Evolutionary conservation across 53 echinoderm and acorn worm genomes (phyloP).

Genomic region (Stichopus horrens): DNA sequence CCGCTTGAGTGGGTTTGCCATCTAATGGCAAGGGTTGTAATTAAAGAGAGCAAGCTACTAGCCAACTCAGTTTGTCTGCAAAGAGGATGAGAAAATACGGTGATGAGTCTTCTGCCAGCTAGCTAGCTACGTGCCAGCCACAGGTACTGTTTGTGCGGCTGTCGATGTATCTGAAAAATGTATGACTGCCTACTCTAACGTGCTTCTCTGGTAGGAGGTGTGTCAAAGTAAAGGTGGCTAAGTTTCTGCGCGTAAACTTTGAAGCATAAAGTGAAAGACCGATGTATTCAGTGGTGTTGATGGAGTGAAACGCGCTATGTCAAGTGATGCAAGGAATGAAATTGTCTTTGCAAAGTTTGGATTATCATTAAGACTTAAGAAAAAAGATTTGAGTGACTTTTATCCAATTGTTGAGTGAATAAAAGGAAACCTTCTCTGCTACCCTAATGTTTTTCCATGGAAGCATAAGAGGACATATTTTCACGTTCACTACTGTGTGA

Average conservation of each 20-base stretch:
- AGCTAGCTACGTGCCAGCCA: not conserved
- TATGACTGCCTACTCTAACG: not conserved
- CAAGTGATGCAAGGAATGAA: no score
- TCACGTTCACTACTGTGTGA: no score
- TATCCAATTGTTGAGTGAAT: no score
- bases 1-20: constrained; percentile 11
- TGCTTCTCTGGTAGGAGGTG: not conserved
- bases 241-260: not conserved
- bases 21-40: constrained; percentile 5
- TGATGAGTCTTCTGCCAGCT: not conserved
- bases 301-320: no score
- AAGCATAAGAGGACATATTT: no score
- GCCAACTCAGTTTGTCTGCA: not conserved
- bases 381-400: no score
- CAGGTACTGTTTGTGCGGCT: not conserved
- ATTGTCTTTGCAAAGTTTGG: no score
- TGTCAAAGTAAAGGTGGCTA: not conserved
- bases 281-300: no score
- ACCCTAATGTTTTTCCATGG: no score
- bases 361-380: no score
- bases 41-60: constrained; percentile 24
- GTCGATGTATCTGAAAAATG: not conserved
- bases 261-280: not conserved
- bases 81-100: not conserved
- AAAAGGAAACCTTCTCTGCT: no score